Percentiles rank a stretch among this genome's conserved stretches.
These are phyloP conservation scores for Diachasma alloeum DNA, from an alignment of 1,140 invertebrate species.

Conservation along the genomic window DNA sequence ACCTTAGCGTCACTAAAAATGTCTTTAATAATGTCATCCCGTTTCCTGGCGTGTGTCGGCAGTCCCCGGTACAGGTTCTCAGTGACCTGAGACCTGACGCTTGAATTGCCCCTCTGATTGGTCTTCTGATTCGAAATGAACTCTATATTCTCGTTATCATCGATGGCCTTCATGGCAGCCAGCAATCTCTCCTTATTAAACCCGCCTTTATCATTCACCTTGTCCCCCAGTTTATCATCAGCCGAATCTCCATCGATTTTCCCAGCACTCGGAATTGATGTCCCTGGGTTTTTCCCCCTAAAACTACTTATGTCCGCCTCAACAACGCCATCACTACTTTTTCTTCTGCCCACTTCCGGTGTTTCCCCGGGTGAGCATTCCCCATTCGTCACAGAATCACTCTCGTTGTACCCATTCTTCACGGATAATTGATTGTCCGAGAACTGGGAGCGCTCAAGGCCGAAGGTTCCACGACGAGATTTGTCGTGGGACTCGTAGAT, in stretches of 20 bases:
- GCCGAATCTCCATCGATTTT: slow-evolving; percentile 39
- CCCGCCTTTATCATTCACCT: slow-evolving; percentile 43
- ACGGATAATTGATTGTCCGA: background rate
- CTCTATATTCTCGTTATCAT: slow-evolving; percentile 68
- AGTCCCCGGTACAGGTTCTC: slow-evolving; percentile 58
- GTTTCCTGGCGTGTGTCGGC: slow-evolving; percentile 50
- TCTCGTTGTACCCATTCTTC: background rate
- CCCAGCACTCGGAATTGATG: slow-evolving; percentile 13
- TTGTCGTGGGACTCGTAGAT: background rate
- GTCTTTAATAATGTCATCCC: slow-evolving; percentile 56
- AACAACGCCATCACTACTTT: background rate
- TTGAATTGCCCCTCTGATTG: slow-evolving; percentile 27
- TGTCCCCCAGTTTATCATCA: background rate
- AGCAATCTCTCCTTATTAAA: slow-evolving; percentile 70
- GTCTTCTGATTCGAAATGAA: slow-evolving; percentile 46
- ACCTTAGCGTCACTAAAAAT: slow-evolving; percentile 47
- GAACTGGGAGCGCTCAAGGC: background rate
- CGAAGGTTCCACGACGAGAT: background rate
- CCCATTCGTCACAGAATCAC: background rate
- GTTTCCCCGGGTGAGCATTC: background rate
- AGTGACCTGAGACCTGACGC: slow-evolving; percentile 51
- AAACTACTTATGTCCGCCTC: background rate
- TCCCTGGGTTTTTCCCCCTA: background rate
- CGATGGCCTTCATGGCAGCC: slow-evolving; percentile 72
- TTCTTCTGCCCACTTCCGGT: background rate